Conservation (phyloP, 2,797 vertebrate genomes). For the Acanthopagrus latus region DNA sequence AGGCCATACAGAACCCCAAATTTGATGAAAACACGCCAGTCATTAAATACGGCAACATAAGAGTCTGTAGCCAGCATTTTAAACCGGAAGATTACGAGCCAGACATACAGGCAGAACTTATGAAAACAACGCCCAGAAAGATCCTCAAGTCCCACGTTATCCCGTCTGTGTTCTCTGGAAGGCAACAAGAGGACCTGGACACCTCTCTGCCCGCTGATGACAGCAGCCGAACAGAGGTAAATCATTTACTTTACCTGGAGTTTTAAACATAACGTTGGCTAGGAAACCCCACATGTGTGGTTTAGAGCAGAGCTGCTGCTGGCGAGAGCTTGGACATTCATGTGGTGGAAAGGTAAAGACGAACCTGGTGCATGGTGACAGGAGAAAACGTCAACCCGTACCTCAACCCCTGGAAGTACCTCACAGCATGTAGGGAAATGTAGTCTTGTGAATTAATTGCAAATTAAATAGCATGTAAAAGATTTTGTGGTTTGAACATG, state of each 20-base stretch:
- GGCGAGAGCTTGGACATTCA: neutral
- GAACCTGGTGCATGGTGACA: too few species aligned
- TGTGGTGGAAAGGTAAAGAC: neutral
- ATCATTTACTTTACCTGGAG: neutral
- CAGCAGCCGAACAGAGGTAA: conserved; percentile 1
- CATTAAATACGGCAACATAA: conserved; percentile 6
- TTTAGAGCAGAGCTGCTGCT: neutral
- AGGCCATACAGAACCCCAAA: conserved; percentile 29
- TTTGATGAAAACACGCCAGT: conserved; percentile 32
- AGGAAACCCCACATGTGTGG: neutral
- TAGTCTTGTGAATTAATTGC: too few species aligned
- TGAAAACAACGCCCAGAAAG: conserved; percentile 38
- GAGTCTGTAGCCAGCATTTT: conserved; percentile 35
- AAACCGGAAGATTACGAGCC: conserved; percentile 29
- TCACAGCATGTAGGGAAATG: too few species aligned
- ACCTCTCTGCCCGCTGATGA: neutral
- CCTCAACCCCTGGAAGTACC: too few species aligned
- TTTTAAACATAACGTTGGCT: neutral
- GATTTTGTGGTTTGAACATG: too few species aligned
- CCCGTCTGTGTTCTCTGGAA: conserved; percentile 18
- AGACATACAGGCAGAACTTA: conserved; percentile 25
- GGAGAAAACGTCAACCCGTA: too few species aligned
- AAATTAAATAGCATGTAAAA: too few species aligned
- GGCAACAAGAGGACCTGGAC: neutral
- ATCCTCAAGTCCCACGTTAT: conserved; percentile 5